Conservation (phyloP, 53 echinoderm and acorn worm species). For the Mesocentrotus franciscanus region DNA sequence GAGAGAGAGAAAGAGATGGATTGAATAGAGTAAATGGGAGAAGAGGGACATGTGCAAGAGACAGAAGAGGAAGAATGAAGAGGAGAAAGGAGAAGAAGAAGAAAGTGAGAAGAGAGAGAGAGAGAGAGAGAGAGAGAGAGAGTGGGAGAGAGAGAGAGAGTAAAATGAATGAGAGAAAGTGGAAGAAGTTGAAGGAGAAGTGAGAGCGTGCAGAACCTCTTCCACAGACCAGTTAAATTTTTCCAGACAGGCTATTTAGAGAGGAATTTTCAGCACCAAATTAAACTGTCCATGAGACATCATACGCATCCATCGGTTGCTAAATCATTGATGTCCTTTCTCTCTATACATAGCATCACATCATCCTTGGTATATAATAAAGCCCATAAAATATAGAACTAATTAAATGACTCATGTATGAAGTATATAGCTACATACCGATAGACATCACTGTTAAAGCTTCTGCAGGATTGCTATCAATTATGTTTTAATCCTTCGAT, state of each 20-base stretch:
- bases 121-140: too few species aligned
- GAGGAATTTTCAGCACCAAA: not conserved
- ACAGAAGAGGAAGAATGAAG: too few species aligned
- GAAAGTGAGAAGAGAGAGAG: too few species aligned
- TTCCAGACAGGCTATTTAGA: not conserved
- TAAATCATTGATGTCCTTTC: not conserved
- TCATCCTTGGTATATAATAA: constrained; percentile 21
- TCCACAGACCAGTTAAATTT: too few species aligned
- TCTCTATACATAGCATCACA: not conserved
- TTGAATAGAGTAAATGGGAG: too few species aligned
- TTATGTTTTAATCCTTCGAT: not conserved
- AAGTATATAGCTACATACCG: not conserved
- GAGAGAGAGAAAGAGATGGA: too few species aligned
- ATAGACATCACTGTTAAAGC: not conserved
- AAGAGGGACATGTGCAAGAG: too few species aligned
- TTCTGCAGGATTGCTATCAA: not conserved
- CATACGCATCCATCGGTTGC: not conserved
- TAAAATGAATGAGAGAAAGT: too few species aligned
- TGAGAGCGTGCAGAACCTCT: too few species aligned
- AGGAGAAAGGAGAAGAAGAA: too few species aligned
- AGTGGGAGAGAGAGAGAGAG: too few species aligned
- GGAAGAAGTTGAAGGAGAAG: too few species aligned
- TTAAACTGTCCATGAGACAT: not conserved
- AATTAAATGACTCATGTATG: not conserved
- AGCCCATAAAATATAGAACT: not conserved